phyloP scores from a whole-genome alignment of 2,888 invertebrate species.

The Caenorhabditis japonica region DNA sequence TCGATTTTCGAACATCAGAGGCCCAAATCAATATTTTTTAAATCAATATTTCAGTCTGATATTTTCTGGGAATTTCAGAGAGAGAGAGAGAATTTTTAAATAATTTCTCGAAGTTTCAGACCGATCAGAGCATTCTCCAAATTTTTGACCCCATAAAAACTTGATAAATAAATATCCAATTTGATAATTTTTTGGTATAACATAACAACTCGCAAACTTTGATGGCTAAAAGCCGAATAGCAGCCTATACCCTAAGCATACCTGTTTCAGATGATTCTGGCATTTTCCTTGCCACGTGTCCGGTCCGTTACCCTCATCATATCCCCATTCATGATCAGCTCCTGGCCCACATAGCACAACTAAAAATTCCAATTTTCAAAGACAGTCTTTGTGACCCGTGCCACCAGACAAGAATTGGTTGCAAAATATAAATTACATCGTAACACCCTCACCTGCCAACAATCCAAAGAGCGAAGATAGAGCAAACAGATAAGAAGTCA shows the following conservation, averaged over 20 bases:
- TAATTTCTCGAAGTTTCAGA: no score
- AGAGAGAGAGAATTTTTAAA: no score
- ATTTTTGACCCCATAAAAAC: no score
- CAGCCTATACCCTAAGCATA: conserved; percentile 4
- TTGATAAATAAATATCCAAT: no score
- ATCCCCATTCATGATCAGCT: conserved; percentile 68
- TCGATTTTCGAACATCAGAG: no score
- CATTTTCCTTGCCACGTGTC: conserved; percentile 70
- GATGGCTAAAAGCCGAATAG: conserved; percentile 70
- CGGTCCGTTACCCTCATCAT: conserved; percentile 68
- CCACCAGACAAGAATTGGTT: conserved; percentile 39
- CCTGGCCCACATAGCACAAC: conserved; percentile 39
- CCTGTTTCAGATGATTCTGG: conserved; percentile 60
- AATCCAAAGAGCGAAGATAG: conserved; percentile 29
- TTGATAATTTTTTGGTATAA: no score
- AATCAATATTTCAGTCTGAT: no score
- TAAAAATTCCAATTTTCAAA: conserved; percentile 24
- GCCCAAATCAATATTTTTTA: no score
- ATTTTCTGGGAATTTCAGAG: no score
- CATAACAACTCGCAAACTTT: conserved; percentile 74
- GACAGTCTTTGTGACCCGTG: background rate
- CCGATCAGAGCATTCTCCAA: no score
- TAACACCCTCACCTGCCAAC: conserved; percentile 28
- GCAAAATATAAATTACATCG: conserved; percentile 20
- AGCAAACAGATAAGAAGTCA: conserved; percentile 22